These are phyloP conservation scores for Diplodus sargus DNA, from an alignment of 2,797 vertebrate genomes.

Conservation along the genomic window DNA sequence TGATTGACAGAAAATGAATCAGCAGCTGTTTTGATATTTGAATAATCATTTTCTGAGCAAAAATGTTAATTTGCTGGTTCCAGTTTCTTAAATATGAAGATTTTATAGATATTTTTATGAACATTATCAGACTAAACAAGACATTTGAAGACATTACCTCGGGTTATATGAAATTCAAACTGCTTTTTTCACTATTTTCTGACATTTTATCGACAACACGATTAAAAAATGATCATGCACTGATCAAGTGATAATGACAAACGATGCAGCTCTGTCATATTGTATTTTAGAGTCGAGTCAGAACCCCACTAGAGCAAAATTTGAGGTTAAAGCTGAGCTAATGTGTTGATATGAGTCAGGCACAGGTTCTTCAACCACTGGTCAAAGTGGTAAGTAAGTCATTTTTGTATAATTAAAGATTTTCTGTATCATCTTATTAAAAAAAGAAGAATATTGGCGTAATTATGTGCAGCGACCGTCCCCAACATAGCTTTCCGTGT, in stretches of 20 bases:
- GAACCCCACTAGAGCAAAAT: background rate
- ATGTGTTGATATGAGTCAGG: background rate
- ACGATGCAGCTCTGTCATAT: too few relatives aligned
- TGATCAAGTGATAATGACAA: background rate
- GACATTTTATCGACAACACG: background rate
- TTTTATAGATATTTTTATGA: background rate
- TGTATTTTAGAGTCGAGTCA: background rate
- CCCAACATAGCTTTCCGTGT: background rate
- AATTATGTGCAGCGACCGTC: background rate
- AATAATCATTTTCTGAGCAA: background rate
- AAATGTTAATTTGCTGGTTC: background rate
- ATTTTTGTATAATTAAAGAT: background rate
- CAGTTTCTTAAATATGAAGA: background rate
- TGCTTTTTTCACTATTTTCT: background rate
- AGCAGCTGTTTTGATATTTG: background rate
- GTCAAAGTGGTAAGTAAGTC: background rate
- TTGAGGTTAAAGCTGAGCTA: background rate
- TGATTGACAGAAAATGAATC: background rate
- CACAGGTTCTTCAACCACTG: background rate
- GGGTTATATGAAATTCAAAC: background rate
- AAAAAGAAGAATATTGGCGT: background rate
- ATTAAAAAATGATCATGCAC: background rate
- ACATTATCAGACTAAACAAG: too few relatives aligned
- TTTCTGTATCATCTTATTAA: background rate
- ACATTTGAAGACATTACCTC: background rate